Percentiles rank a stretch among this genome's conserved stretches.
Evolutionary conservation across 92 coral and sea anemone genomes (phyloP).

Genomic region (Virgularia gustaviana): DNA sequence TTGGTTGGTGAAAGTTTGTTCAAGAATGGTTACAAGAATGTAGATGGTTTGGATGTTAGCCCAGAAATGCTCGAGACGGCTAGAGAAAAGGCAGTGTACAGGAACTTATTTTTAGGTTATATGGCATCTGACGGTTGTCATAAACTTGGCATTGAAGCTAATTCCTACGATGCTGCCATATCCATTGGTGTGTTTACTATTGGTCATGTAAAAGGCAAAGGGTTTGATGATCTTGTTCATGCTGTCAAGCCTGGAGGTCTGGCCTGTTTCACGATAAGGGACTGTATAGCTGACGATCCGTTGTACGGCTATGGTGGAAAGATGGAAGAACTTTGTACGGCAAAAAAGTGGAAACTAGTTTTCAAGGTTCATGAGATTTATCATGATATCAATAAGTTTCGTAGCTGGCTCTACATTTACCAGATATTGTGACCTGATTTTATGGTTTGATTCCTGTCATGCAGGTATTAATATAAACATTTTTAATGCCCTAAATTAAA

Average conservation of each 20-base stretch:
- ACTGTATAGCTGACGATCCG: slow-evolving; percentile 62
- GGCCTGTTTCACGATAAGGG: slow-evolving; percentile 81
- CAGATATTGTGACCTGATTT: slow-evolving; percentile 65
- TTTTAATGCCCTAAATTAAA: no score
- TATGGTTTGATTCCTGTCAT: no score
- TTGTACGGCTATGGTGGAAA: slow-evolving; percentile 71
- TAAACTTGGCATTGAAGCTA: slow-evolving; percentile 44
- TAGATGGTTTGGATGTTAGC: slow-evolving; percentile 81
- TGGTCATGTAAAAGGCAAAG: slow-evolving; percentile 82
- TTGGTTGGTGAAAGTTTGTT: slow-evolving; percentile 66
- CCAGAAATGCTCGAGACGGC: slow-evolving; percentile 68
- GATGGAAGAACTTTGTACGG: slow-evolving; percentile 63
- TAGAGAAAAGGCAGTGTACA: slow-evolving; percentile 61
- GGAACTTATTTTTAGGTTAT: not conserved
- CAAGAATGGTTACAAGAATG: slow-evolving; percentile 59
- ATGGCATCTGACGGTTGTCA: slow-evolving; percentile 25
- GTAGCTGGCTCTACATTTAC: slow-evolving; percentile 66
- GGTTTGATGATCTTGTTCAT: slow-evolving; percentile 88
- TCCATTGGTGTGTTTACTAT: slow-evolving; percentile 73
- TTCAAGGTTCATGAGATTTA: slow-evolving; percentile 62
- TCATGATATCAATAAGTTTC: slow-evolving; percentile 55
- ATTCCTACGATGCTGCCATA: slow-evolving; percentile 71
- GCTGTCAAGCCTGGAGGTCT: slow-evolving; percentile 83
- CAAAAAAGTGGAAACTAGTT: slow-evolving; percentile 69
- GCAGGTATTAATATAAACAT: no score